These are phyloP conservation scores for Agapostemon virescens DNA, from an alignment of 2,888 invertebrate species.

Conservation along the genomic window DNA sequence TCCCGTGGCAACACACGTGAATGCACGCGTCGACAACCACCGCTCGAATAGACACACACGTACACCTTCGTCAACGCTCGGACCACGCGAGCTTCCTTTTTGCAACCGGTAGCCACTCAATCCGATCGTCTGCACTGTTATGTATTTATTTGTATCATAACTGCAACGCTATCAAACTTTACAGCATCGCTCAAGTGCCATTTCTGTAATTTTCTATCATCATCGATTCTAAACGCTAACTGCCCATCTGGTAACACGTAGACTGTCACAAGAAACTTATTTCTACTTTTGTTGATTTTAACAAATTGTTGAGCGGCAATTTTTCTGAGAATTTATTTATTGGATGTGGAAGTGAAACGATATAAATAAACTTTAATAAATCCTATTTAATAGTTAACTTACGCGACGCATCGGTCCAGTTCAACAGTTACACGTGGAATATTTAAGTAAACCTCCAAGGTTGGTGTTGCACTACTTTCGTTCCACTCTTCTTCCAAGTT, in stretches of 20 bases:
- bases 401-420: no score
- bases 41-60: slow-evolving; percentile 41
- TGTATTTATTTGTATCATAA: not conserved
- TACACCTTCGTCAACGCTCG: slow-evolving; percentile 26
- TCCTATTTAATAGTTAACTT: no score
- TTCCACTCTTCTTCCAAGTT: no score
- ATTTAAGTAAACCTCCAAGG: no score
- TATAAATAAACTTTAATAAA: no score
- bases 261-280: no score
- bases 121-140: slow-evolving; percentile 21
- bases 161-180: not conserved
- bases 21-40: slow-evolving; percentile 37
- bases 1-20: slow-evolving; percentile 42
- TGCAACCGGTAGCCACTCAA: slow-evolving; percentile 15
- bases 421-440: no score
- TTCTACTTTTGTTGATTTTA: no score
- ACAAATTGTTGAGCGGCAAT: no score
- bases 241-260: not conserved
- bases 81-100: slow-evolving; percentile 26
- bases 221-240: not conserved
- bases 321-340: no score
- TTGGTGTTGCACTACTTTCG: no score
- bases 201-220: not conserved
- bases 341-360: no score
- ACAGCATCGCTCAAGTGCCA: not conserved